Conservation (phyloP, 2,113 vertebrate genomes). For the Eidolon helvum region DNA sequence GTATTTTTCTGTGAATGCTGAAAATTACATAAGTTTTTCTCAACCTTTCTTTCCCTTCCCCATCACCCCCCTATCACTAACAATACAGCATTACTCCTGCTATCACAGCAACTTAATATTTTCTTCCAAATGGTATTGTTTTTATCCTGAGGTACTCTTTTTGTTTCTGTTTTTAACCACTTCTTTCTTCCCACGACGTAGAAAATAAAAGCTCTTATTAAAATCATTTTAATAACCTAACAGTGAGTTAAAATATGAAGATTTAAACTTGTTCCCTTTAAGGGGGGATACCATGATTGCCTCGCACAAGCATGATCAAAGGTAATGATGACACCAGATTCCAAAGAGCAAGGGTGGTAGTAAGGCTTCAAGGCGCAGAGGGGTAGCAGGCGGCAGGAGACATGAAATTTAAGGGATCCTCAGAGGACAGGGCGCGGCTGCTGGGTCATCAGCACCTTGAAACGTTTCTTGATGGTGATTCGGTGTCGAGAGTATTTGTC, state of each 20-base stretch:
- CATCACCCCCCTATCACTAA: background rate
- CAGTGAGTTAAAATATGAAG: background rate
- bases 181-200: background rate
- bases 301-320: background rate
- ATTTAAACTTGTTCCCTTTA: background rate
- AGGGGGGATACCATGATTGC: background rate
- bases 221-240: constrained; percentile 65
- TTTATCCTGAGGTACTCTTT: background rate
- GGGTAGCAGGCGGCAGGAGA: background rate
- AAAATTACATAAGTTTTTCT: background rate
- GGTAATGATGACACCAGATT: background rate
- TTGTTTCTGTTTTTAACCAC: background rate
- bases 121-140: background rate
- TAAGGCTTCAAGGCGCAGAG: background rate
- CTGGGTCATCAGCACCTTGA: constrained; percentile 91
- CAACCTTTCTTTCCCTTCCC: background rate
- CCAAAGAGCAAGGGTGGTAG: background rate
- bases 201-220: background rate
- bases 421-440: constrained; percentile 88
- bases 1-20: background rate
- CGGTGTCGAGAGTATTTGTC: constrained; percentile 93
- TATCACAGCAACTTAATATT: background rate
- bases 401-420: background rate
- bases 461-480: constrained; percentile 92
- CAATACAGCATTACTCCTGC: background rate